Evolutionary conservation across 2,113 vertebrate species (phyloP), one percentile per base, ranked within the genome.

Genomic region (Heterochromis multidens): DNA sequence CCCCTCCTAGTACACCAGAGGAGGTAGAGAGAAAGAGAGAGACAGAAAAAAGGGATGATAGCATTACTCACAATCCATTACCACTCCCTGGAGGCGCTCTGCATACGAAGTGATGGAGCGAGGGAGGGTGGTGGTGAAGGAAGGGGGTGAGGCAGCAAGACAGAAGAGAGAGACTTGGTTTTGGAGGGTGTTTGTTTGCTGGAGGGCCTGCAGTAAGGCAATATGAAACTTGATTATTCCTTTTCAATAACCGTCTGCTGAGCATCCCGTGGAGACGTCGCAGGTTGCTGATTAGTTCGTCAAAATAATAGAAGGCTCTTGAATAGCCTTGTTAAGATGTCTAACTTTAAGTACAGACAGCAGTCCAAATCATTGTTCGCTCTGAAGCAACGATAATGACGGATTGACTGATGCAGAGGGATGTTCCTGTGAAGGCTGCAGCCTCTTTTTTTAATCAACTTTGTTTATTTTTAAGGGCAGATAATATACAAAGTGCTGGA

Each of bases 51-150:
- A 54, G 79, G 88, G 91, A 87, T 83, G 93, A 95, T 95, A 93
- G 93, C 94, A 95, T 95, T 94, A 95, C 92, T 94, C 92, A 94
- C 90, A 94, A 94, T 92, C 95, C 95, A 96, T 95, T 95, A 95
- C 89, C 86, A 85, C 89, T 94, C 94, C 92, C 94, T 14, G 63
- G 94, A 90, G 94, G 87, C 70, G 21, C 82, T 85, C 62, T 90
- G 88, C 84, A 92, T 91, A 56, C 59, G 90, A 82, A 83, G 83
- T 76, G 92, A 70, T 84, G 74, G 77, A 79, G 81, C 52, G 58
- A 74, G 88, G 70, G 61, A 35, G 16, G 82, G 81, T 2, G 76
- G 54, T 31, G 77, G 60, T 13, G 79, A 49, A 12, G 62, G 37
- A 46, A 14, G 72, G 6, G 31, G 79, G 65, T n/a, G 84, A 60